phyloP scores from a whole-genome alignment of 2,888 invertebrate species.

The Fabriciana adippe region DNA sequence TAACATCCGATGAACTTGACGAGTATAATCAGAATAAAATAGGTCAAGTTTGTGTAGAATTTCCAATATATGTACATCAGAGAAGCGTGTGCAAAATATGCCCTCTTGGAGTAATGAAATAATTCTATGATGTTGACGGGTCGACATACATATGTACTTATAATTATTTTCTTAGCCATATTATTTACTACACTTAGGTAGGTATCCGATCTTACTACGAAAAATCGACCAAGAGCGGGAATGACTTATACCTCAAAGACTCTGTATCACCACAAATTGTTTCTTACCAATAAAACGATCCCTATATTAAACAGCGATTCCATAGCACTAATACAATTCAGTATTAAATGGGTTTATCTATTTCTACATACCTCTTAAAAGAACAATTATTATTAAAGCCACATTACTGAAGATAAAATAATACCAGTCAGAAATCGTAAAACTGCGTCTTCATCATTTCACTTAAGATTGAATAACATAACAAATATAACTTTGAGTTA shows the following conservation, averaged over 20 bases:
- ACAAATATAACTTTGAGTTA: neutral
- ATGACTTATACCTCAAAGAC: too few relatives aligned
- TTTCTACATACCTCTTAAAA: too few relatives aligned
- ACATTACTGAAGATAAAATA: too few relatives aligned
- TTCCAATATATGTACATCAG: conserved; percentile 7
- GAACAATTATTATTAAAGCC: too few relatives aligned
- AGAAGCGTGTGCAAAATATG: neutral
- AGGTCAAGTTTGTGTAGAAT: conserved; percentile 11
- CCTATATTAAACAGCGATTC: too few relatives aligned
- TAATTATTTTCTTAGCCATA: neutral
- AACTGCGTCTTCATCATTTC: neutral
- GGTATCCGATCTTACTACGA: too few relatives aligned
- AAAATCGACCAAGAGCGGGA: too few relatives aligned
- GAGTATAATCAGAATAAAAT: conserved; percentile 15
- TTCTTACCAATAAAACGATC: too few relatives aligned
- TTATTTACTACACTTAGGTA: too few relatives aligned
- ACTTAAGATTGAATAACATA: neutral
- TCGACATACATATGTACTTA: neutral
- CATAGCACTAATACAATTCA: too few relatives aligned
- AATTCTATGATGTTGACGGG: neutral
- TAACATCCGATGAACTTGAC: conserved; percentile 3
- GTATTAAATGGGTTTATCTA: too few relatives aligned
- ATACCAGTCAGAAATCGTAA: neutral
- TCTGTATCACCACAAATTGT: too few relatives aligned
- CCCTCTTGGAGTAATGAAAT: neutral